Base-by-base conservation (phyloP, 2,888 invertebrate genomes). In the Pseudanteris insignis region DNA sequence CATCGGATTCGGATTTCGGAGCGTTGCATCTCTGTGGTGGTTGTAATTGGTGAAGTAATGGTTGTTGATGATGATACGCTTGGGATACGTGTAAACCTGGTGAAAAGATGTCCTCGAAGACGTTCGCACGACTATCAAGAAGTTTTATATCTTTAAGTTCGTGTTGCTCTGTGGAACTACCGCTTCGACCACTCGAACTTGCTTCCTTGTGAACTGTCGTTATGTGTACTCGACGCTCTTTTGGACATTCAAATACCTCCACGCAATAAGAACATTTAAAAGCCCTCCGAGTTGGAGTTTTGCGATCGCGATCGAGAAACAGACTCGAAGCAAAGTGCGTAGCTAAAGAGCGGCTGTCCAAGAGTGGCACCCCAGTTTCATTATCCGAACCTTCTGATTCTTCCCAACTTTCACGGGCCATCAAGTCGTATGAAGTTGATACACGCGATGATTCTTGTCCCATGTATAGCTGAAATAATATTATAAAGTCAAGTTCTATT, bases 401-500 rank as follows among this genome's bases (percentile, higher is more conserved):
- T 63, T 83, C 83, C 88, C 88, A 89, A 70, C 85, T 86, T 75
- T 88, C 88, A 1, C 88, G 83, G 1, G 87, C 88, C 70, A 88
- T 84, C 33, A 88, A 77, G 71, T 88, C 87, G 71, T 88, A 88
- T 1, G 87, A 85, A 66, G 82, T 81, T 1, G 83, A 83, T 71
- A 83, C 81, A 3, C 81, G 78, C 3, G 80, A 82, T 24, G 83
- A 81, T 65, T 85, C 84, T 61, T 83, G 83, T 63, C 87, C 88
- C 78, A 86, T 85, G 81, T 86, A 83, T 8, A 76, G 62, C 80
- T 80, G 59, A 3, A 73, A 65, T 60, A 18, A 18, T 4, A 18
- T 6, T 3, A 18, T 18, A 6, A 18, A 18, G 18, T 18, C 3
- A 18, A 4, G 6, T 4, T 18, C 3, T 4, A 18, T 18, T 18